phyloP scores from a whole-genome alignment of 2,888 invertebrate genomes.

The Buathra laborator region DNA sequence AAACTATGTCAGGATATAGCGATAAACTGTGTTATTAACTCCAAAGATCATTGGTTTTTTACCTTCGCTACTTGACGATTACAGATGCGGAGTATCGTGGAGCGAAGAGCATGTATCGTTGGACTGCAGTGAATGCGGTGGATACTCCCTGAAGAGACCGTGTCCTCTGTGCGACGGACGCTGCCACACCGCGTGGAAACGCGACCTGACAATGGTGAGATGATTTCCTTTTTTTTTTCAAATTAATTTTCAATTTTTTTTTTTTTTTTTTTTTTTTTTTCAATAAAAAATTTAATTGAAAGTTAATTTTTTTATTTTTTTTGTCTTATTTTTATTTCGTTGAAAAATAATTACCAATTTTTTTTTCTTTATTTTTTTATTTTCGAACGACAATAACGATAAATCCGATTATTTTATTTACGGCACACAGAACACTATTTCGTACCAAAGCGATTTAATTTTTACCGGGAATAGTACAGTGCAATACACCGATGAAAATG shows the following conservation, averaged over 20 bases:
- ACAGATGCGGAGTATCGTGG: conserved; percentile 93
- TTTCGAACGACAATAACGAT: not conserved
- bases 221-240: not conserved
- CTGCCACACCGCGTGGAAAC: conserved; percentile 90
- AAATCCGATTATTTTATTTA: not conserved
- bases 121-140: conserved; percentile 93
- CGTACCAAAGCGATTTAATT: no score
- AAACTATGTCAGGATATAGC: not conserved
- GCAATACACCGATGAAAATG: not conserved
- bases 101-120: conserved; percentile 91
- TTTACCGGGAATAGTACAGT: not conserved
- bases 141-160: conserved; percentile 91
- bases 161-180: conserved; percentile 92
- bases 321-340: not conserved
- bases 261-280: not conserved
- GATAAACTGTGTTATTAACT: not conserved
- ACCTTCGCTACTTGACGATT: conserved; percentile 59
- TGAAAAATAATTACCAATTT: not conserved
- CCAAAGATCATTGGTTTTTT: conserved; percentile 15
- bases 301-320: no score
- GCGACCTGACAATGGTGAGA: conserved; percentile 92
- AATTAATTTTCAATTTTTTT: not conserved
- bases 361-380: not conserved
- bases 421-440: no score
- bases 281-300: no score